Conservation (phyloP, 2,113 vertebrate genomes). For the Neolamprologus caudopunctatus region DNA sequence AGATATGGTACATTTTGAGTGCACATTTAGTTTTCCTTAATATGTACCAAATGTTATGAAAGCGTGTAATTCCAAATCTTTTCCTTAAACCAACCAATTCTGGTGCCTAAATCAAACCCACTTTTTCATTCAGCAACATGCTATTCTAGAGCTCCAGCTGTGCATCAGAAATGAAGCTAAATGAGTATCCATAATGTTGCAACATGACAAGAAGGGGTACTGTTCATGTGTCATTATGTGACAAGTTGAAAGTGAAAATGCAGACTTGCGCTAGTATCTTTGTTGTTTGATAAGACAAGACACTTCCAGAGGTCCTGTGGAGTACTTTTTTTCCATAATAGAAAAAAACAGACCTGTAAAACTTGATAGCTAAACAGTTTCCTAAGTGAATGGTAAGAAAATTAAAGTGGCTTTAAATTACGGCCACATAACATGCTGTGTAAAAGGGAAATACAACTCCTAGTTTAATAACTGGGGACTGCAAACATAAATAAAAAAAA, state of each 20-base stretch:
- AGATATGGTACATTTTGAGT: neutral
- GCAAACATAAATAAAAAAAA: neutral
- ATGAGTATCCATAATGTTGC: neutral
- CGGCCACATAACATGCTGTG: neutral
- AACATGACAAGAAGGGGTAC: neutral
- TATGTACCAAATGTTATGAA: neutral
- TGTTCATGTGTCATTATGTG: neutral
- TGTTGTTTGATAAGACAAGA: neutral
- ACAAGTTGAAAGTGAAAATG: neutral
- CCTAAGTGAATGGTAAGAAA: neutral
- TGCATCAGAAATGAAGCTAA: neutral
- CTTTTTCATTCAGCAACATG: neutral
- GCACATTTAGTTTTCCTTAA: neutral
- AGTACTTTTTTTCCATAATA: neutral
- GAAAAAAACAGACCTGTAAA: neutral
- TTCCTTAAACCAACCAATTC: neutral
- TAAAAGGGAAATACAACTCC: neutral
- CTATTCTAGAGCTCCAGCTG: neutral
- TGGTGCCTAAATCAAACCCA: neutral
- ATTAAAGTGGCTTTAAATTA: slow-evolving; percentile 1
- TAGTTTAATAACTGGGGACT: neutral
- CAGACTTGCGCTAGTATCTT: neutral
- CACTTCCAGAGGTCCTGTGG: neutral
- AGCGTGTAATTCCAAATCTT: neutral
- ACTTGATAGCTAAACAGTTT: neutral